Conservation (phyloP, 2,888 invertebrate species). For the Metalampra italica region DNA sequence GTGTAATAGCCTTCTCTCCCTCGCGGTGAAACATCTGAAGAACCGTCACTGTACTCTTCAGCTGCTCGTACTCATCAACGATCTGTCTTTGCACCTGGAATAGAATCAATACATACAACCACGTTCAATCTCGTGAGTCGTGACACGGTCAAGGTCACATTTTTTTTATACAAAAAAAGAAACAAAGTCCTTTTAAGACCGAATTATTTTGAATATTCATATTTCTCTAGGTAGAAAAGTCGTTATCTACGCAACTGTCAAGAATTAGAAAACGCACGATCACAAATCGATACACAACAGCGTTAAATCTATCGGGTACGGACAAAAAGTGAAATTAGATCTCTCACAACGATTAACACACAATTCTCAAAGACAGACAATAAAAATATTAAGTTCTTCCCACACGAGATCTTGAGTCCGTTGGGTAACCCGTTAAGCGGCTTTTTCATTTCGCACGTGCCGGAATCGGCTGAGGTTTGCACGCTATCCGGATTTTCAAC, state of each 20-base stretch:
- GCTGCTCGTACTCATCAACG: slow-evolving; percentile 92
- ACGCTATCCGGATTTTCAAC: no score
- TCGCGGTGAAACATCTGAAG: slow-evolving; percentile 87
- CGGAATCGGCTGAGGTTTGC: no score
- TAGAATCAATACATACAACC: slow-evolving; percentile 6
- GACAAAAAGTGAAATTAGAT: slow-evolving; percentile 63
- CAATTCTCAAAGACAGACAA: slow-evolving; percentile 45
- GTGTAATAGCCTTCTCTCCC: slow-evolving; percentile 73
- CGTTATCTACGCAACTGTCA: no score
- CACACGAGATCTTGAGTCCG: slow-evolving; percentile 45
- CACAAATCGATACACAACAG: neutral
- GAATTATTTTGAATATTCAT: no score
- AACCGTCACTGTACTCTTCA: slow-evolving; percentile 89
- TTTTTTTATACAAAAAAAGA: no score
- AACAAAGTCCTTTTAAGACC: no score
- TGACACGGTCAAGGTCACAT: no score
- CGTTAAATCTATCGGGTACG: neutral
- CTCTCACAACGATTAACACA: slow-evolving; percentile 58
- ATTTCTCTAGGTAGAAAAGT: no score
- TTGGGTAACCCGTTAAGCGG: slow-evolving; percentile 41
- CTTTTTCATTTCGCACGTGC: slow-evolving; percentile 19
- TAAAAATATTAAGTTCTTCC: slow-evolving; percentile 50
- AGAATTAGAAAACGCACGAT: no score
- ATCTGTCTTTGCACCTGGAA: slow-evolving; percentile 91
- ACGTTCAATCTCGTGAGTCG: neutral